Evolutionary conservation across 2,797 vertebrate species (phyloP).

Genomic region (Galago senegalensis): DNA sequence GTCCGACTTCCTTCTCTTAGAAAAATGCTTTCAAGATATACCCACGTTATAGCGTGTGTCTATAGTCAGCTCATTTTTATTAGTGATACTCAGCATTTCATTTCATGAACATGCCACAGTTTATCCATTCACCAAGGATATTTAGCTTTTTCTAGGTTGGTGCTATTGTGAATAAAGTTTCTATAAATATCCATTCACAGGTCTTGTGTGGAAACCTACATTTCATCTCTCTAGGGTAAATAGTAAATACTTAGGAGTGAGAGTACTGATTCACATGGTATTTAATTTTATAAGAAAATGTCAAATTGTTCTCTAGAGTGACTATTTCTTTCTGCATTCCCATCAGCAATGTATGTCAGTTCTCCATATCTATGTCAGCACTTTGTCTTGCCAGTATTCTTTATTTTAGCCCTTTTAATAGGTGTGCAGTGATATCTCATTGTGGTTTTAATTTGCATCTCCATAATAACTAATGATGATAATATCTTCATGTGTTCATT

Average conservation of each 20-base stretch:
- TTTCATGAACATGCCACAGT: not conserved
- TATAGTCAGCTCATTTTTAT: not conserved
- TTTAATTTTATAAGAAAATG: conserved; percentile 25
- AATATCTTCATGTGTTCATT: not conserved
- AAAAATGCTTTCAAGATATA: not conserved
- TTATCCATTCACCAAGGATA: not conserved
- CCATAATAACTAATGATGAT: not conserved
- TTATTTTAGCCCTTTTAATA: conserved; percentile 18
- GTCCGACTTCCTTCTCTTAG: conserved; percentile 22
- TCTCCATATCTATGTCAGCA: not conserved
- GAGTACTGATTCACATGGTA: not conserved
- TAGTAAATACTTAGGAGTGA: not conserved
- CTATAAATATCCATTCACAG: not conserved
- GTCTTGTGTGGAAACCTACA: not conserved
- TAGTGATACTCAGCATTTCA: not conserved
- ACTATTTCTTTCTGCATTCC: not conserved
- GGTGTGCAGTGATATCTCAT: not conserved
- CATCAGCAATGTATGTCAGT: not conserved
- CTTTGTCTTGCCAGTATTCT: not conserved
- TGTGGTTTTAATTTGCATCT: not conserved
- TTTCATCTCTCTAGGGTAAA: not conserved
- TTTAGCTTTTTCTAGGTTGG: conserved; percentile 7
- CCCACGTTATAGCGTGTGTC: not conserved
- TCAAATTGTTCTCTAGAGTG: not conserved
- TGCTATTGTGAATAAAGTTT: conserved; percentile 5